A percentile compares a stretch with the other conserved stretches of the same genome.
Conservation (phyloP, 1,140 invertebrate species). For the Cotesia vestalis region DNA sequence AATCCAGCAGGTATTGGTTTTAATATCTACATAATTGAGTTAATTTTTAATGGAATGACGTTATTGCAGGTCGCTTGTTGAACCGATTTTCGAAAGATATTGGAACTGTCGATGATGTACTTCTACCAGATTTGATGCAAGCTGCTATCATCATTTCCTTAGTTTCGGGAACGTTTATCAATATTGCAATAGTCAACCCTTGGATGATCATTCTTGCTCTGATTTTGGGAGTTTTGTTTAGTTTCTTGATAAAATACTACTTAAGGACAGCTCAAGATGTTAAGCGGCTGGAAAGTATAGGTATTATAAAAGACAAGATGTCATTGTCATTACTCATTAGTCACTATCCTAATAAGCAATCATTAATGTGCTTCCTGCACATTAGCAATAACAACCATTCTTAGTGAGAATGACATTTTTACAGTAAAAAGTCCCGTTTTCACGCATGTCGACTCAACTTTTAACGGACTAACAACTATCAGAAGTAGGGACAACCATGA, state of each 20-base stretch:
- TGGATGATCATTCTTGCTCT: slow-evolving; percentile 69
- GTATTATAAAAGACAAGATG: slow-evolving; percentile 50
- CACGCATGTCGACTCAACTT: slow-evolving; percentile 80
- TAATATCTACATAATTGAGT: too few species aligned
- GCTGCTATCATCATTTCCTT: slow-evolving; percentile 63
- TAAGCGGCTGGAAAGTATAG: slow-evolving; percentile 67
- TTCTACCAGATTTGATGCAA: slow-evolving; percentile 78
- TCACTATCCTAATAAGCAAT: too few species aligned
- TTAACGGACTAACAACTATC: slow-evolving; percentile 84
- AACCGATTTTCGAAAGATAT: slow-evolving; percentile 67
- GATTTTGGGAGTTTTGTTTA: slow-evolving; percentile 67
- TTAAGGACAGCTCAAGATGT: slow-evolving; percentile 71
- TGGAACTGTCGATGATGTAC: slow-evolving; percentile 67
- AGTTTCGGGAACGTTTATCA: slow-evolving; percentile 63
- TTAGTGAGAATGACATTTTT: slow-evolving; percentile 36
- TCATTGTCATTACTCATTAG: too few species aligned
- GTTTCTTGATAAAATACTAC: slow-evolving; percentile 69
- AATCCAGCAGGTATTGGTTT: slow-evolving; percentile 75
- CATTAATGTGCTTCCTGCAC: too few species aligned
- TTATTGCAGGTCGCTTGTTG: slow-evolving; percentile 43
- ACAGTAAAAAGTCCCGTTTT: slow-evolving; percentile 81
- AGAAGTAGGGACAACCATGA: slow-evolving; percentile 72
- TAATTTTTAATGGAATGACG: not conserved
- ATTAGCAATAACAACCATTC: too few species aligned
- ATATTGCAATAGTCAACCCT: slow-evolving; percentile 68